Evolutionary conservation across 2,797 vertebrate genomes (phyloP).

Genomic region (Coluber constrictor): DNA sequence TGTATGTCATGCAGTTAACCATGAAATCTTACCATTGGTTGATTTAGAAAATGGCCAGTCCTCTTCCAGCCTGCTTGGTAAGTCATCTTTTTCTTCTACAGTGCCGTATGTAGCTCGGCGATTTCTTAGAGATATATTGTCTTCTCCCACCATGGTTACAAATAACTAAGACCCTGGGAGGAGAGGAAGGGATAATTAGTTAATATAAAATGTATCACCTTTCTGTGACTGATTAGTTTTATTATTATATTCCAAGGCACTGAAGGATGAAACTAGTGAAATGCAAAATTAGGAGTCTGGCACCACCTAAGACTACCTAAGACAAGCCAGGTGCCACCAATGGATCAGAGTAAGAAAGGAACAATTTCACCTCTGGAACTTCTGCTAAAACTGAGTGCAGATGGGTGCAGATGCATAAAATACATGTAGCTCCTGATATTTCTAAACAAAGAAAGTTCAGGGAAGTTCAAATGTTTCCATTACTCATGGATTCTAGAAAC

Average conservation of each 20-base stretch:
- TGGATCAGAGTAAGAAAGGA: not conserved
- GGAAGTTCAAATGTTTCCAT: not conserved
- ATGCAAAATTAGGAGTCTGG: not conserved
- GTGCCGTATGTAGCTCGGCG: not conserved
- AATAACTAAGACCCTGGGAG: not conserved
- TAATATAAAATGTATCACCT: not conserved
- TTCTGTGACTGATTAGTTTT: not conserved
- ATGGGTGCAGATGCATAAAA: not conserved
- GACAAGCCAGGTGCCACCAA: not conserved
- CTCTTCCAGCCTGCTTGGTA: not conserved
- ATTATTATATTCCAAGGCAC: not conserved
- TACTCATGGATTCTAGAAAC: not conserved
- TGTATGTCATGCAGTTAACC: not conserved
- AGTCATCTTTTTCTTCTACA: conserved; percentile 12
- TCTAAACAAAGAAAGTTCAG: not conserved
- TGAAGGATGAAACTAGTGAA: not conserved
- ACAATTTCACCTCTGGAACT: not conserved
- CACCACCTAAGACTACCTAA: not conserved
- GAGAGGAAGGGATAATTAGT: not conserved
- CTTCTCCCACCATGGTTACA: conserved; percentile 28
- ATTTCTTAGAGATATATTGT: conserved; percentile 12
- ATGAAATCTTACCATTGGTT: conserved; percentile 14
- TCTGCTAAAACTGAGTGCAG: not conserved
- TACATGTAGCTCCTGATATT: not conserved
- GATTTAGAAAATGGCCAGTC: not conserved